phyloP scores from a whole-genome alignment of 2,113 vertebrate genomes.

The Labrus mixtus region DNA sequence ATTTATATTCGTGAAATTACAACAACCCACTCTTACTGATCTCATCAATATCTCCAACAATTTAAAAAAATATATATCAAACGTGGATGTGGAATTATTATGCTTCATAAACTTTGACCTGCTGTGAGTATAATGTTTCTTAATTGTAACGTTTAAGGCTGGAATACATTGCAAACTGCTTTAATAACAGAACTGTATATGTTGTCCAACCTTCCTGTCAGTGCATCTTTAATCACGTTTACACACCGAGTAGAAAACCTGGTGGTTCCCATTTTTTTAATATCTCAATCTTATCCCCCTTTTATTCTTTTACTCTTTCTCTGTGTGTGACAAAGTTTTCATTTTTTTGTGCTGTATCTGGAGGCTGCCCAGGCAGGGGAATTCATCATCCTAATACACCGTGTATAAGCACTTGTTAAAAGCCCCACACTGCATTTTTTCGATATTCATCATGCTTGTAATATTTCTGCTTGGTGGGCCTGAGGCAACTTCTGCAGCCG shows the following conservation, averaged over 20 bases:
- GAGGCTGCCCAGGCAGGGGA: conserved; percentile 52
- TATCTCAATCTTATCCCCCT: conserved; percentile 1
- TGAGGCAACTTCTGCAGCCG: conserved; percentile 46
- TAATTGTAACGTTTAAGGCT: background rate
- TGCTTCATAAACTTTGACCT: too few relatives aligned
- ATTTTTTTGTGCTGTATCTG: conserved; percentile 58
- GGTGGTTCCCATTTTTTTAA: conserved; percentile 18
- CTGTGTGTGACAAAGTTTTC: conserved; percentile 53
- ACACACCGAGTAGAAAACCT: conserved; percentile 14
- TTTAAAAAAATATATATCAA: too few relatives aligned
- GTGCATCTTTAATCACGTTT: conserved; percentile 40
- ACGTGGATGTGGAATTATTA: too few relatives aligned
- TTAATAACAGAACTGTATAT: background rate
- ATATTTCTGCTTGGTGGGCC: conserved; percentile 63
- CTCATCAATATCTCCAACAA: too few relatives aligned
- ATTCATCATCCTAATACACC: conserved; percentile 74
- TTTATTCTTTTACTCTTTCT: background rate
- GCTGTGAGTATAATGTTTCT: conserved; percentile 3
- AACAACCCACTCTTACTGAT: too few relatives aligned
- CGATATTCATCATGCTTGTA: conserved; percentile 69
- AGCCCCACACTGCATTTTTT: conserved; percentile 69
- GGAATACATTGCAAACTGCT: background rate
- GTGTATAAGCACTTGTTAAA: conserved; percentile 75
- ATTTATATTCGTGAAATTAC: too few relatives aligned
- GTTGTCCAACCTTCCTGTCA: conserved; percentile 17